Evolutionary conservation across 2,888 invertebrate species (phyloP).

Genomic region (Campoletis raptor): DNA sequence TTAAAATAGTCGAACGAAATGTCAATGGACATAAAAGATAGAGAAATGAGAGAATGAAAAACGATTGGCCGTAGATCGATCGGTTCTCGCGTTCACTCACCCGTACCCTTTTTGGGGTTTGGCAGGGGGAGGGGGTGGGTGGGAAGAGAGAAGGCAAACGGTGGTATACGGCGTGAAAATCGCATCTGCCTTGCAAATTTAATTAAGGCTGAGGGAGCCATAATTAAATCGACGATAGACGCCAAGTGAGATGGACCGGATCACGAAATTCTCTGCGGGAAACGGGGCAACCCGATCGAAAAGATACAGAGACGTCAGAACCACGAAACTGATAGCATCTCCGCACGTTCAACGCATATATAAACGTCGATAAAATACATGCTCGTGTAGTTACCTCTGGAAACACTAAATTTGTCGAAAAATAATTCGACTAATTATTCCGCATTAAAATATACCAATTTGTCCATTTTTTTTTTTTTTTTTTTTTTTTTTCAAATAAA

Average conservation of each 20-base stretch:
- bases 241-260: constrained; percentile 39
- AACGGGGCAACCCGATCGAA: constrained; percentile 37
- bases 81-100: background rate
- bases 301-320: constrained; percentile 42
- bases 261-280: constrained; percentile 49
- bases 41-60: background rate
- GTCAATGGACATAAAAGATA: background rate
- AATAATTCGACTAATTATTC: background rate
- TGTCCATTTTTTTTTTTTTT: too few species aligned
- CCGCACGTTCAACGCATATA: background rate
- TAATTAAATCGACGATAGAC: constrained; percentile 66
- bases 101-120: background rate
- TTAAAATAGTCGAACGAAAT: background rate
- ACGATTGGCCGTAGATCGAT: background rate
- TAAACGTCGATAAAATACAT: background rate
- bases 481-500: background rate
- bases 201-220: constrained; percentile 67
- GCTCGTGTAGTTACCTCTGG: background rate
- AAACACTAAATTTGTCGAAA: background rate
- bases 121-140: background rate
- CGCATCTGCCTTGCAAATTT: constrained; percentile 70
- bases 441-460: background rate
- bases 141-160: background rate
- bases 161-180: constrained; percentile 11
- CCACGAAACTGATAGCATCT: constrained; percentile 25